These are phyloP conservation scores for Kryptopterus vitreolus DNA, from an alignment of 2,797 vertebrate genomes.

Conservation along the genomic window DNA sequence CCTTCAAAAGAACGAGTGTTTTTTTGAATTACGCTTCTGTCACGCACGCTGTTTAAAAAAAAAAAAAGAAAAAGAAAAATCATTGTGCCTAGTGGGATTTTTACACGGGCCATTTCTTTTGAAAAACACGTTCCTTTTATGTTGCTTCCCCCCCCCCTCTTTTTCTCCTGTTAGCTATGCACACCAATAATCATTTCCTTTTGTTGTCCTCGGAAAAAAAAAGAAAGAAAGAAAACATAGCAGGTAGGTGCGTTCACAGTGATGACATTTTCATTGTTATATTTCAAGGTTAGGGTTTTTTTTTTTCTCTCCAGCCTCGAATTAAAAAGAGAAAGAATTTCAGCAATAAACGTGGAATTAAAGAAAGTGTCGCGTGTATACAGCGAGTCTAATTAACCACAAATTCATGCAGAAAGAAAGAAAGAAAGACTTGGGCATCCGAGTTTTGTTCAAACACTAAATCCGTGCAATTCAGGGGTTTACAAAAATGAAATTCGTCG, in stretches of 20 bases:
- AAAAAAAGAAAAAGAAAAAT: constrained; percentile 57
- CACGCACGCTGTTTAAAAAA: constrained; percentile 70
- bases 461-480: not conserved
- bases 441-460: not conserved
- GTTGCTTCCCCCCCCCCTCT: constrained; percentile 60
- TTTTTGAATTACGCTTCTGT: constrained; percentile 64
- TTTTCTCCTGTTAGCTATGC: constrained; percentile 63
- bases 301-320: not conserved
- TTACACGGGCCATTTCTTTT: constrained; percentile 62
- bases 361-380: not conserved
- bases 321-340: not conserved
- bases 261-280: constrained; percentile 23
- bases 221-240: constrained; percentile 58
- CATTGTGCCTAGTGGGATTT: constrained; percentile 75
- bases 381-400: not conserved
- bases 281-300: constrained; percentile 34
- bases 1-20: constrained; percentile 66
- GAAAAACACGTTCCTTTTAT: constrained; percentile 71
- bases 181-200: constrained; percentile 73
- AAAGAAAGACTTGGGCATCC: not conserved
- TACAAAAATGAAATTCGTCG: not conserved
- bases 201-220: too few relatives aligned
- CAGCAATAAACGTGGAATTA: not conserved
- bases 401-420: not conserved
- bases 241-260: constrained; percentile 71